Evolutionary conservation across 2,113 vertebrate species (phyloP).

Genomic region (Corvus moneduloides): DNA sequence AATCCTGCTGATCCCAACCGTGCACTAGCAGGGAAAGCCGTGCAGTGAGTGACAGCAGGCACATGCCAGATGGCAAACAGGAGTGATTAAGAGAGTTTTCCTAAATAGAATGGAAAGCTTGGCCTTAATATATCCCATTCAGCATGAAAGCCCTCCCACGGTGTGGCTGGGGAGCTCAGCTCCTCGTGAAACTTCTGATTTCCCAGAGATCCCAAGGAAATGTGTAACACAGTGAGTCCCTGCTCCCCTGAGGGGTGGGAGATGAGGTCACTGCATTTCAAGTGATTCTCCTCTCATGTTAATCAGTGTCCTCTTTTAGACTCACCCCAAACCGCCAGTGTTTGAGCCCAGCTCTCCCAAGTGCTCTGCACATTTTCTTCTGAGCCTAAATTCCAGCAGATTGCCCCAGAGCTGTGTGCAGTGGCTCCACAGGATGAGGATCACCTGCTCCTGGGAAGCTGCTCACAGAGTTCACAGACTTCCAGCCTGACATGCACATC

Average conservation of each 20-base stretch:
- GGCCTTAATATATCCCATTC: not conserved
- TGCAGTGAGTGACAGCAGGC: not conserved
- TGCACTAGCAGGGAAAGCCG: not conserved
- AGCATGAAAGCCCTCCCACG: not conserved
- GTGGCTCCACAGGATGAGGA: not conserved
- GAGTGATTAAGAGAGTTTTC: not conserved
- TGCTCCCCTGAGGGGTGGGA: not conserved
- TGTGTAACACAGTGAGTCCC: accelerated
- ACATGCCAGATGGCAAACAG: not conserved
- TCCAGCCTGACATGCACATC: not conserved
- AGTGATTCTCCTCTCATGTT: not conserved
- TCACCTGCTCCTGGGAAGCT: not conserved
- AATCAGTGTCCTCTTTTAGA: not conserved
- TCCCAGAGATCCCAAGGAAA: not conserved
- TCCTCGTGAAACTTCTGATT: not conserved
- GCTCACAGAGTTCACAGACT: not conserved
- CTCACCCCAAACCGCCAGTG: not conserved
- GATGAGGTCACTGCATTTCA: not conserved
- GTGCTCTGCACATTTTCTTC: not conserved
- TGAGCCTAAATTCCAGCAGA: accelerated
- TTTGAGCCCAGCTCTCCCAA: not conserved
- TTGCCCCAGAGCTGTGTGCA: not conserved
- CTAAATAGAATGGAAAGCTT: not conserved
- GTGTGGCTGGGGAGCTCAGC: not conserved
- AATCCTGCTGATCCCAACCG: not conserved